These are phyloP conservation scores for Enteromius radiatus DNA, from an alignment of 2,797 vertebrate genomes.

Conservation along the genomic window DNA sequence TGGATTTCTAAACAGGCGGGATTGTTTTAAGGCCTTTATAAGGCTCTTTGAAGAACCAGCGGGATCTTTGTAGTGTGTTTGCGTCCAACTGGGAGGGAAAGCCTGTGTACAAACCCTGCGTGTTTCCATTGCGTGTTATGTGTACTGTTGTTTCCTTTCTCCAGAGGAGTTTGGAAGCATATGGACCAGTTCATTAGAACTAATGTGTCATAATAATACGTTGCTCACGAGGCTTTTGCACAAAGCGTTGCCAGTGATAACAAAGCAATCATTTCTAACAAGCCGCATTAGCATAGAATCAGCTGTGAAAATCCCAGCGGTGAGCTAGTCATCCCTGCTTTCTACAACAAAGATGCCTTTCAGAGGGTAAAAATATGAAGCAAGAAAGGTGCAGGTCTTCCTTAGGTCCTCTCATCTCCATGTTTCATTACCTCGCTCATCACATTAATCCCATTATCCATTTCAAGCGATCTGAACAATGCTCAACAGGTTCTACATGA, in stretches of 20 bases:
- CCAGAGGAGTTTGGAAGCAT: slow-evolving; percentile 52
- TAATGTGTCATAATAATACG: slow-evolving; percentile 53
- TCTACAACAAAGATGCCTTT: slow-evolving; percentile 35
- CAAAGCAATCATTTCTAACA: slow-evolving; percentile 62
- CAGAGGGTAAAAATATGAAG: slow-evolving; percentile 16
- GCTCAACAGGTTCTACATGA: background rate
- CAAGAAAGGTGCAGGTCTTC: slow-evolving; percentile 1
- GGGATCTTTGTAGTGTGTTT: slow-evolving; percentile 9
- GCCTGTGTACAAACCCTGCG: background rate
- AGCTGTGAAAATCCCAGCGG: slow-evolving; percentile 44
- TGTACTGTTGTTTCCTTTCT: slow-evolving; percentile 34
- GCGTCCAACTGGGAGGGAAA: slow-evolving; percentile 18
- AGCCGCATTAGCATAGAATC: slow-evolving; percentile 56
- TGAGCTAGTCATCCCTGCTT: slow-evolving; percentile 39
- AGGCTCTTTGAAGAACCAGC: slow-evolving; percentile 34
- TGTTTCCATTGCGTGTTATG: slow-evolving; percentile 26
- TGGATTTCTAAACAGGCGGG: background rate
- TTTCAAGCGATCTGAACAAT: background rate
- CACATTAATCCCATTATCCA: background rate
- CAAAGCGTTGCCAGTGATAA: slow-evolving; percentile 51
- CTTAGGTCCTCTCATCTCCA: background rate
- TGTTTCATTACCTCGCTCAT: background rate
- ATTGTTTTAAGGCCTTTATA: slow-evolving; percentile 26
- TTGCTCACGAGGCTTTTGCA: slow-evolving; percentile 44
- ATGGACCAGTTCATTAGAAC: slow-evolving; percentile 60